Evolutionary conservation across 2,797 vertebrate species (phyloP).

Genomic region (Coendou prehensilis): DNA sequence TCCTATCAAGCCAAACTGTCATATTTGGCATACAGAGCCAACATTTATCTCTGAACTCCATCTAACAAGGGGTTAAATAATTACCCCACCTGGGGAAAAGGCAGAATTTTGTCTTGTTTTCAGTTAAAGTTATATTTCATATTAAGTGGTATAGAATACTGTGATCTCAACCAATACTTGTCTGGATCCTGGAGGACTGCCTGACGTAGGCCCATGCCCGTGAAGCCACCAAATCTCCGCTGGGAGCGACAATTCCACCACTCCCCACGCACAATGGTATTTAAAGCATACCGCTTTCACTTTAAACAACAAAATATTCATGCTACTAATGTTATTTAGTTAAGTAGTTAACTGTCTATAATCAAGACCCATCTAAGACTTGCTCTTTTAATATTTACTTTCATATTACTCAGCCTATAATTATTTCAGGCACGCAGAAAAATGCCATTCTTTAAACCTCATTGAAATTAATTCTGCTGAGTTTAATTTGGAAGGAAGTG

Average conservation of each 20-base stretch:
- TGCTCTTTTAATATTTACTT: constrained; percentile 40
- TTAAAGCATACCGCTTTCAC: neutral
- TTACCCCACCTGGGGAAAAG: constrained; percentile 19
- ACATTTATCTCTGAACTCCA: constrained; percentile 29
- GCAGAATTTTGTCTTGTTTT: neutral
- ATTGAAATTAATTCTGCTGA: constrained; percentile 34
- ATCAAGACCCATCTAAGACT: constrained; percentile 12
- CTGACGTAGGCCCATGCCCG: neutral
- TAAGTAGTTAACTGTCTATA: constrained; percentile 19
- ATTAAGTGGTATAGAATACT: constrained; percentile 30
- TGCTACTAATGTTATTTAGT: neutral
- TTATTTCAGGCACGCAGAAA: neutral
- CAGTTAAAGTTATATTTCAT: constrained; percentile 35
- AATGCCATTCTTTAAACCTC: constrained; percentile 2
- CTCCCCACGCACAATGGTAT: neutral
- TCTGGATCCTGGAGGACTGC: neutral
- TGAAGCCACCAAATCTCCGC: neutral
- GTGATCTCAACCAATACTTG: neutral
- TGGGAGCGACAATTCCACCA: neutral
- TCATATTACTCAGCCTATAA: neutral
- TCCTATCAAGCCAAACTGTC: neutral
- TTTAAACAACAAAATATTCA: constrained; percentile 45
- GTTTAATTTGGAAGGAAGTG: neutral
- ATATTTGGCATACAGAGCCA: neutral
- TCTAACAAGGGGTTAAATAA: neutral